Evolutionary conservation across 2,113 vertebrate genomes (phyloP), one percentile per base, ranked within the genome.

Genomic region (Dermatemys mawii): DNA sequence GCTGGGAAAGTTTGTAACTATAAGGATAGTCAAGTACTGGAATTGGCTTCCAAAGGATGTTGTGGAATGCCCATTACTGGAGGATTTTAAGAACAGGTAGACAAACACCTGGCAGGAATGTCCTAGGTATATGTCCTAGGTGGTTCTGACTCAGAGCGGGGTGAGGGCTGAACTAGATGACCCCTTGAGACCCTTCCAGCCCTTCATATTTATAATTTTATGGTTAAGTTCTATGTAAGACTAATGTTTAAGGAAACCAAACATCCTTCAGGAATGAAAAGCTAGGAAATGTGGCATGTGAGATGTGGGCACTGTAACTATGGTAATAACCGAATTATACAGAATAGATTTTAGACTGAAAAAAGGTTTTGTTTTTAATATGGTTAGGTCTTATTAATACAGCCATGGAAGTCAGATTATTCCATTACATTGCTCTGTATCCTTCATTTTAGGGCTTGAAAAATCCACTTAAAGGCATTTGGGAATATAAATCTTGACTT

Each of bases 211-310:
- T 38, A 38, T 70, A 35, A 70, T 11, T 70, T 70, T 70, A 70
- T 70, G 70, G 26, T 78, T 84, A 86, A 44, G 80, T 96, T 95
- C 84, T 12, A 54, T 46, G 70, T 84, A 89, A 11, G 80, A 41
- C 32, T 90, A 92, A 75, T 12, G n/a, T 93, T 96, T 55, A 76
- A 90, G 54, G 78, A 87, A 93, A 87, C 48, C 22, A 13, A 76
- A 87, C 44, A 54, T 35, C 6, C 90, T 93, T 92, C 50, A 91
- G 81, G 22, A 70, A 7, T 13, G 49, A 21, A 57, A 89, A 89
- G 57, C 10, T 35, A 29, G 38, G 49, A 91, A 92, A 81, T 29
- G 1, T 8, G 86, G 6, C 2, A 24, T 75, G 4, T 63, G 5
- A 4, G 13, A 86, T 73, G 4, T 49, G 67, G 38, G 7, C 7